Percentiles rank a stretch among this genome's conserved stretches.
Conservation (phyloP, 2,113 vertebrate species). For the Atrichornis clamosus region DNA sequence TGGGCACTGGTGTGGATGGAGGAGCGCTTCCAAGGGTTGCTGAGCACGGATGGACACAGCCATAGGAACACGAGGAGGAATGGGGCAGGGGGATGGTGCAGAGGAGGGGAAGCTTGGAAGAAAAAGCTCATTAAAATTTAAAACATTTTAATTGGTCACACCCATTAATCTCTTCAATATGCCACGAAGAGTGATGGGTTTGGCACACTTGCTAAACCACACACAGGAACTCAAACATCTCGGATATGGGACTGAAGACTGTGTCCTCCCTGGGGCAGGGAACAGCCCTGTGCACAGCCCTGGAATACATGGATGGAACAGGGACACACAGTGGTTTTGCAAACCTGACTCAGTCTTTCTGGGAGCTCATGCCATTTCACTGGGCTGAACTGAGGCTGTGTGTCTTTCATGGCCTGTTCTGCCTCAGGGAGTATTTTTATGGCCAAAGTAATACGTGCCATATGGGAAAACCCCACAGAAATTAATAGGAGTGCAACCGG, state of each 20-base stretch:
- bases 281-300: not conserved
- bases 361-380: not conserved
- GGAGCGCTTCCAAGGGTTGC: not conserved
- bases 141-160: not conserved
- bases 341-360: not conserved
- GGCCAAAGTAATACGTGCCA: slow-evolving; percentile 18
- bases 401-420: not conserved
- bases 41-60: not conserved
- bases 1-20: not conserved
- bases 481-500: slow-evolving; percentile 41
- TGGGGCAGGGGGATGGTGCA: not conserved
- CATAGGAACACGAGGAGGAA: not conserved
- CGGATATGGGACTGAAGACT: not conserved
- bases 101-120: not conserved
- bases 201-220: not conserved
- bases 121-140: not conserved
- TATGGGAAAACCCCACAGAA: slow-evolving; percentile 29
- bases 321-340: not conserved
- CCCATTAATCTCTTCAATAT: not conserved
- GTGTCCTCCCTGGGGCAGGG: not conserved
- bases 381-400: not conserved
- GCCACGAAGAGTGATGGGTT: not conserved
- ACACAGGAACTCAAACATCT: not conserved
- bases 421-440: slow-evolving; percentile 33
- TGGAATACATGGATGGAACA: not conserved